These are phyloP conservation scores for Rhinogobio ventralis DNA, from an alignment of 2,797 vertebrate genomes.

Conservation along the genomic window DNA sequence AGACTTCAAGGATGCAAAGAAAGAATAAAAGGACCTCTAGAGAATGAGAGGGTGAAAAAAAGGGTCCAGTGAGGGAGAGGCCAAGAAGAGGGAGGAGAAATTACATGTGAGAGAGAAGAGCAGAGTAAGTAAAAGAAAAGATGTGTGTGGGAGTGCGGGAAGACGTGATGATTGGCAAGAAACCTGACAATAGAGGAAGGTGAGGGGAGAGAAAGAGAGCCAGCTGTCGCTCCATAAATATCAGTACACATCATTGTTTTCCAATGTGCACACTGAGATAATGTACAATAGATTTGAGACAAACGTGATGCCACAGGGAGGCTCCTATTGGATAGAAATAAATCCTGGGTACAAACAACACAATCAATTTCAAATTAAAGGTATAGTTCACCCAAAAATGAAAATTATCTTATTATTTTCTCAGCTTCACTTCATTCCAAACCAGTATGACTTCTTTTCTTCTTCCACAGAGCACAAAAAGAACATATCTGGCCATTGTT, in stretches of 20 bases:
- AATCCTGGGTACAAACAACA: background rate
- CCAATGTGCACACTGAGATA: constrained; percentile 22
- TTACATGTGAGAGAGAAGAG: constrained; percentile 26
- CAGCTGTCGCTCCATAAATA: constrained; percentile 32
- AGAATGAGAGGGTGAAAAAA: constrained; percentile 35
- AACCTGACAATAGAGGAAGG: constrained; percentile 29
- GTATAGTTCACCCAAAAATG: background rate
- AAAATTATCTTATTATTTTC: background rate
- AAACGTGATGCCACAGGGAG: background rate
- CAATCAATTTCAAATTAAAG: background rate
- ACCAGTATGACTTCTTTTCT: background rate
- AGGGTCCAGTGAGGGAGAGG: constrained; percentile 22
- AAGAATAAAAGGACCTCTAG: constrained; percentile 45
- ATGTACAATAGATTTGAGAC: constrained; percentile 34
- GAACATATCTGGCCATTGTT: background rate
- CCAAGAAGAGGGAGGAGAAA: constrained; percentile 26
- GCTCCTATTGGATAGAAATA: constrained; percentile 1
- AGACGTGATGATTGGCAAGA: constrained; percentile 32
- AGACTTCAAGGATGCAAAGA: constrained; percentile 51
- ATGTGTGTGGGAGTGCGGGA: constrained; percentile 26
- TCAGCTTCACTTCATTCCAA: background rate
- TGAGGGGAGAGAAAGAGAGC: constrained; percentile 16
- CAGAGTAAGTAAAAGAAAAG: constrained; percentile 28
- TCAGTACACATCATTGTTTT: constrained; percentile 42
- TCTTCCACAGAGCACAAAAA: background rate